phyloP scores from a whole-genome alignment of 1,140 invertebrate species.

The Luehdorfia chinensis region DNA sequence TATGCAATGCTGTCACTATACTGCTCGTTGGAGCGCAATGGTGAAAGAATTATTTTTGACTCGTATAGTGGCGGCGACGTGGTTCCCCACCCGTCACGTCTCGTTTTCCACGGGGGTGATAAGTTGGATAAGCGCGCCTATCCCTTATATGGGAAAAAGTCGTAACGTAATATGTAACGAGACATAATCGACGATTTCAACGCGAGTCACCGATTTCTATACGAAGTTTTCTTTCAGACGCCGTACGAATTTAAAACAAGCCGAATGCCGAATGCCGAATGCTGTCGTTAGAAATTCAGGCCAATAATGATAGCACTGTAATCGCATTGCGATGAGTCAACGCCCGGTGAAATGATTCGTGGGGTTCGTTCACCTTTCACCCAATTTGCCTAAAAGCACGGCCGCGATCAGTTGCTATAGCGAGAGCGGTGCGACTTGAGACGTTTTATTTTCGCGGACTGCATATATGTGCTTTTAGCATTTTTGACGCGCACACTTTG shows the following conservation, averaged over 20 bases:
- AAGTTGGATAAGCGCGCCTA: no score
- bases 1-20: no score
- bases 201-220: conserved; percentile 37
- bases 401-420: conserved; percentile 38
- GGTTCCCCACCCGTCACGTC: no score
- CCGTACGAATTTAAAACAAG: conserved; percentile 35
- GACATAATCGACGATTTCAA: background rate
- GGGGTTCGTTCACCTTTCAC: conserved; percentile 65
- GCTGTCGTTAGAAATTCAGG: conserved; percentile 54
- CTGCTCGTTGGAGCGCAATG: no score
- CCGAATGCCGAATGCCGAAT: conserved; percentile 37
- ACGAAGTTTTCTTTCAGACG: conserved; percentile 34
- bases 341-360: conserved; percentile 63
- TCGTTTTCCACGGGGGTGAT: no score
- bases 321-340: conserved; percentile 60
- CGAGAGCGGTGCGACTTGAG: conserved; percentile 27
- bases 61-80: no score
- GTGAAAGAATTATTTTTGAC: no score
- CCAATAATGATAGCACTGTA: conserved; percentile 60
- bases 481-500: background rate
- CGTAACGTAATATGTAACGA: background rate
- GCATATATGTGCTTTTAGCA: background rate
- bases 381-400: conserved; percentile 66
- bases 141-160: no score
- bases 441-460: conserved; percentile 21